Conservation (phyloP, 2,888 invertebrate genomes). For the Thereva nobilitata region DNA sequence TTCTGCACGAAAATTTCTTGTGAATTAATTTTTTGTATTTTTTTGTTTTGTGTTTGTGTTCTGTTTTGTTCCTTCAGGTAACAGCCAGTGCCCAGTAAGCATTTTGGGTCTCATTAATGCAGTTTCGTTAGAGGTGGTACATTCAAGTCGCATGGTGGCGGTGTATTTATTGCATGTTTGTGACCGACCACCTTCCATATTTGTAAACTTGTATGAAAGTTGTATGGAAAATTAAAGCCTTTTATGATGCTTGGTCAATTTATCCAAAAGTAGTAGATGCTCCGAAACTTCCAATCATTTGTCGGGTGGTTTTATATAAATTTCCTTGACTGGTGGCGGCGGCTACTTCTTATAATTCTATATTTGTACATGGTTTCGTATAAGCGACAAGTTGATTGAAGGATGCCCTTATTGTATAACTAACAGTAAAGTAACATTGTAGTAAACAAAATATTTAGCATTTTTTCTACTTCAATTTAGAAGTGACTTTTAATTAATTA, state of each 20-base stretch:
- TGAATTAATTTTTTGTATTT: background rate
- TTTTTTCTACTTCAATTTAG: no score
- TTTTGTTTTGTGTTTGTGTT: background rate
- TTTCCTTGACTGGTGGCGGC: constrained; percentile 1
- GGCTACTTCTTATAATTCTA: background rate
- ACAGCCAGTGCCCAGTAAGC: constrained; percentile 2
- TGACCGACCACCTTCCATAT: constrained; percentile 9
- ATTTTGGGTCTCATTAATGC: constrained; percentile 12
- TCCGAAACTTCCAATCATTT: background rate
- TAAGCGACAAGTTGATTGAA: no score
- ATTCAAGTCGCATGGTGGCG: no score
- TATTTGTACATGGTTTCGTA: no score
- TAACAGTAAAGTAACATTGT: background rate
- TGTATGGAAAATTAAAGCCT: constrained; percentile 19
- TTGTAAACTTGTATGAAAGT: constrained; percentile 26
- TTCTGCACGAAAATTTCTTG: constrained; percentile 6
- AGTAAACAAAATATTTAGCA: no score
- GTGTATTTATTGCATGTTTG: no score
- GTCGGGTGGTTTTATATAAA: no score
- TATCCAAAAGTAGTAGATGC: constrained; percentile 26
- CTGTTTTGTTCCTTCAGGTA: background rate
- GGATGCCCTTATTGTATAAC: background rate
- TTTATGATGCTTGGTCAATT: constrained; percentile 12
- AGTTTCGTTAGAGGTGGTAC: background rate
- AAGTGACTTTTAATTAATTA: no score